Conservation (phyloP, 2,797 vertebrate genomes). For the Kryptopterus vitreolus region DNA sequence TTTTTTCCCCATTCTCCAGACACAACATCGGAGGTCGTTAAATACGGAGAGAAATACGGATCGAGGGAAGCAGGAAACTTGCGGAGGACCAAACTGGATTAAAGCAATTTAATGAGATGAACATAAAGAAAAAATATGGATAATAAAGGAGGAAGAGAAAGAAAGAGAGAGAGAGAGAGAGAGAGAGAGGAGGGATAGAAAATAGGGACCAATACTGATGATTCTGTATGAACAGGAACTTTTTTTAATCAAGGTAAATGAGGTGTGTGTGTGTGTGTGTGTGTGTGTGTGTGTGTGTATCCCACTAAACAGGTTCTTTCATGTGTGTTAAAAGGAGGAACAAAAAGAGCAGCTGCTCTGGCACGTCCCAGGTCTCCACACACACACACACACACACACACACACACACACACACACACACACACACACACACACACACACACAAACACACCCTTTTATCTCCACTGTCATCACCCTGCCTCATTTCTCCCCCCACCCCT, state of each 20-base stretch:
- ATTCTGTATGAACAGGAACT: not conserved
- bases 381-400: conserved; percentile 38
- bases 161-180: no score
- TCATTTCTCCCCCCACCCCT: conserved; percentile 28
- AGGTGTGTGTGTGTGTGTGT: conserved; percentile 26
- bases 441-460: conserved; percentile 48
- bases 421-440: conserved; percentile 38
- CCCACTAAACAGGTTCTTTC: conserved; percentile 50
- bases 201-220: not conserved
- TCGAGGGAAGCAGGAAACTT: not conserved
- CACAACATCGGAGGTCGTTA: not conserved
- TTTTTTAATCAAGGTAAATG: conserved; percentile 7
- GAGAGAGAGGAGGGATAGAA: no score
- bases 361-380: conserved; percentile 32
- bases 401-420: conserved; percentile 37
- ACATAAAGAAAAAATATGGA: not conserved
- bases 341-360: conserved; percentile 52
- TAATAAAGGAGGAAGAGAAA: not conserved
- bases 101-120: not conserved
- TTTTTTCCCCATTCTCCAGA: no score
- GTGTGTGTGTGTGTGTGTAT: conserved; percentile 7
- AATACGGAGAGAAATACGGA: not conserved
- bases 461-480: conserved; percentile 44
- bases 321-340: conserved; percentile 52
- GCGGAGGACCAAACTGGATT: not conserved